Evolutionary conservation across 2,797 vertebrate species (phyloP), one percentile per base, ranked within the genome.

Genomic region (Enteromius viviparus): DNA sequence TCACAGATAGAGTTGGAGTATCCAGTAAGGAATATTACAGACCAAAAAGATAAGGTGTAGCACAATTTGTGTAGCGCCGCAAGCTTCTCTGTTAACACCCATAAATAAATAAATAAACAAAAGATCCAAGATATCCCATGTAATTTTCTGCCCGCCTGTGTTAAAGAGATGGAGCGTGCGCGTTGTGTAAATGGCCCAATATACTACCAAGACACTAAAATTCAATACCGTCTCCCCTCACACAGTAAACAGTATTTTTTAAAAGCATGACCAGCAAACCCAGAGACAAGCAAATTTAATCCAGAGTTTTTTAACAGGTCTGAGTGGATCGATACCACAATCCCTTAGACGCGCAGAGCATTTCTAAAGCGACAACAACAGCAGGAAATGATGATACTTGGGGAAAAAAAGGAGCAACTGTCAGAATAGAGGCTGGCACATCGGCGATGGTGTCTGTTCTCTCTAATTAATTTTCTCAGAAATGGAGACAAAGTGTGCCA

Each of bases 401-500:
- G 29, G 64, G 62, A 7, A 53, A 84, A 51, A 66, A 72, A 76
- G 71, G 76, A 62, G 58, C 62, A 74, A 86, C 87, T 88, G 89
- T 89, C 87, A 88, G 80, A 84, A 88, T 80, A 77, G 78, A 84
- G 78, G 71, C 77, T 80, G 84, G 77, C 78, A 85, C 86, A 78
- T 87, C 79, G 55, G 87, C 78, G 82, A 81, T 64, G 84, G 86
- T 86, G 80, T 86, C 84, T 87, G 85, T 83, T 83, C 84, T 82
- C 80, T 86, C 88, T 89, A 90, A 90, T 89, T 89, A 87, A 90
- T 89, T 88, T 88, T 85, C 84, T 88, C 82, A 84, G 84, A 89
- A 89, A 87, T 87, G 85, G 85, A 88, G 86, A 88, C 88, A 89
- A 87, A 90, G 85, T 87, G 82, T 85, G 86, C 83, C 82, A 80